Conservation (phyloP, 2,888 invertebrate genomes). For the Ganaspis brasiliensis region DNA sequence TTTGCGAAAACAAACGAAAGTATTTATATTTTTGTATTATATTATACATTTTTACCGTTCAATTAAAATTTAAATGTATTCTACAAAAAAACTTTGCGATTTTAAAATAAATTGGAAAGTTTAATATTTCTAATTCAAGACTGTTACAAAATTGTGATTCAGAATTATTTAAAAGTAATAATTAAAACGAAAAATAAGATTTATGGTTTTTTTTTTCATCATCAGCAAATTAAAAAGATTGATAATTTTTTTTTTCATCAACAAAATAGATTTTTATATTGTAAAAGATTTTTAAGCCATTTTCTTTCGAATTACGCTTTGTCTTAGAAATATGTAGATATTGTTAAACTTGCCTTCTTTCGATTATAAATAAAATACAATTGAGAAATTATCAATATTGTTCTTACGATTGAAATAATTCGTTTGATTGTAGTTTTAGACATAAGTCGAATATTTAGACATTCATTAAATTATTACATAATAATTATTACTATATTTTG, state of each 20-base stretch:
- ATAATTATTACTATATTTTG: neutral
- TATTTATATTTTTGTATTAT: slow-evolving; percentile 64
- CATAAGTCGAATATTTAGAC: slow-evolving; percentile 9
- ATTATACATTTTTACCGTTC: slow-evolving; percentile 45
- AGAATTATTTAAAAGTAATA: too few species aligned
- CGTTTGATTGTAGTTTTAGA: neutral
- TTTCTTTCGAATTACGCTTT: too few species aligned
- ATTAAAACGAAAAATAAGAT: too few species aligned
- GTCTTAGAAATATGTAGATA: slow-evolving; percentile 18
- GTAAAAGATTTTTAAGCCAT: too few species aligned
- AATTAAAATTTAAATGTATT: slow-evolving; percentile 19
- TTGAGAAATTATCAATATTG: neutral
- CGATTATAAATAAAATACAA: slow-evolving; percentile 11
- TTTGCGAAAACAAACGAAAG: slow-evolving; percentile 4
- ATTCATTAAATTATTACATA: neutral
- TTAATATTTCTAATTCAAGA: slow-evolving; percentile 31
- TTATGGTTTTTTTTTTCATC: too few species aligned
- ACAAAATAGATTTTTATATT: too few species aligned
- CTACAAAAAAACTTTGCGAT: slow-evolving; percentile 2
- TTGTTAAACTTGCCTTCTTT: slow-evolving; percentile 2
- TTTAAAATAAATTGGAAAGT: slow-evolving; percentile 23
- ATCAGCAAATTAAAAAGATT: too few species aligned
- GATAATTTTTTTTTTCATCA: too few species aligned
- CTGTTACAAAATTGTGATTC: neutral
- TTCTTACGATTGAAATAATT: too few species aligned